Conservation (phyloP, 2,113 vertebrate species). For the Delphinapterus leucas region DNA sequence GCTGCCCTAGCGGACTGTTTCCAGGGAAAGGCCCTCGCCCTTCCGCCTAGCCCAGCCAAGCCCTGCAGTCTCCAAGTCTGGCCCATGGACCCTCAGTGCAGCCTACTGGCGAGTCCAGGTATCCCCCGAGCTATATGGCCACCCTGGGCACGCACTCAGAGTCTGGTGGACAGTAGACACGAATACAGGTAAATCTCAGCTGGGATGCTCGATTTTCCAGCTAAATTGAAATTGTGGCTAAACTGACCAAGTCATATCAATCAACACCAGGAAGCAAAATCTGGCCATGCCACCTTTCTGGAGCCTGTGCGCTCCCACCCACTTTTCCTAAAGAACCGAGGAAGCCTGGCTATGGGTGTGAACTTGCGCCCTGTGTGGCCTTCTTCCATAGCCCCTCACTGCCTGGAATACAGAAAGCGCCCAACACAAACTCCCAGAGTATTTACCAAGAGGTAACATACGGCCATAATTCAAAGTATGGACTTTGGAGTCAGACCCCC, state of each 20-base stretch:
- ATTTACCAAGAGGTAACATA: not conserved
- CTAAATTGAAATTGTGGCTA: not conserved
- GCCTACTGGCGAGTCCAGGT: not conserved
- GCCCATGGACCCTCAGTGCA: conserved; percentile 21
- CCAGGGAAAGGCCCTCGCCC: conserved; percentile 59
- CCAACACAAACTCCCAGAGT: not conserved
- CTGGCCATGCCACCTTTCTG: not conserved
- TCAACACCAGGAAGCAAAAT: not conserved
- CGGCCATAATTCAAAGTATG: not conserved
- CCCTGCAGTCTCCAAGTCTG: not conserved
- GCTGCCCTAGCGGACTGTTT: not conserved
- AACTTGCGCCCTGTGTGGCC: not conserved
- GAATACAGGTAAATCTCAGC: not conserved
- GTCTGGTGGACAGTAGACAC: not conserved
- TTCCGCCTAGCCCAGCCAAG: conserved; percentile 8
- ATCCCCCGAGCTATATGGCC: accelerated
- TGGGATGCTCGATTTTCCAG: not conserved
- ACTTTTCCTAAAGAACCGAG: not conserved
- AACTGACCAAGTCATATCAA: not conserved
- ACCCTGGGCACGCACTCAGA: not conserved
- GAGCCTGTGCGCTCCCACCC: not conserved
- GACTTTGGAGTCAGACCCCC: not conserved
- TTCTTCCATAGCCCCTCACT: not conserved
- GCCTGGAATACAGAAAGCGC: not conserved
- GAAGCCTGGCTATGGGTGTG: not conserved